phyloP scores from a whole-genome alignment of 2,797 vertebrate genomes.

The Myotis findleyi region DNA sequence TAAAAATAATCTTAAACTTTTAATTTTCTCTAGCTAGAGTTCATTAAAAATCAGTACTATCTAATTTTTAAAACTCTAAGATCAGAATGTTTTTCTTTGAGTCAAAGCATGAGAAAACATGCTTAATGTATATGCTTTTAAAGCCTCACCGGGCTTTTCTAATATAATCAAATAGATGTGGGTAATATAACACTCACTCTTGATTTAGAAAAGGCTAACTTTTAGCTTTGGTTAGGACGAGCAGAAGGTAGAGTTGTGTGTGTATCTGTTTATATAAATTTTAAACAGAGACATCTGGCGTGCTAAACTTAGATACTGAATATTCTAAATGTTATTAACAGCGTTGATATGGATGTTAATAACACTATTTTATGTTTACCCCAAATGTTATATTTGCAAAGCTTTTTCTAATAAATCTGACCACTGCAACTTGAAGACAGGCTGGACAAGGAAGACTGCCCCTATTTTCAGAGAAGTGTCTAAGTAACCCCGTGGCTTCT shows the following conservation, averaged over 20 bases:
- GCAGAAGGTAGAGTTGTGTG: background rate
- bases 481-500: background rate
- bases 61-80: constrained; percentile 55
- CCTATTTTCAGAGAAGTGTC: background rate
- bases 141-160: background rate
- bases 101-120: background rate
- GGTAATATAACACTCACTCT: background rate
- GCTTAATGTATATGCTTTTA: constrained; percentile 8
- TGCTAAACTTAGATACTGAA: constrained; percentile 1
- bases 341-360: background rate
- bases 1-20: constrained; percentile 55
- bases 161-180: background rate
- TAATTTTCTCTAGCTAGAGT: constrained; percentile 34
- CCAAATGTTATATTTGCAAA: constrained; percentile 10
- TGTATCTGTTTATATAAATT: background rate
- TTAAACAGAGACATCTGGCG: constrained; percentile 21
- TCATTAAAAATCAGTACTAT: constrained; percentile 28
- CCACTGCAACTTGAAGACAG: background rate
- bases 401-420: background rate
- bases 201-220: constrained; percentile 11
- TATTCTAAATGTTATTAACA: background rate
- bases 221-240: background rate
- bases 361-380: background rate
- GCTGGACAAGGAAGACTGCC: background rate
- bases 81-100: constrained; percentile 5